These are phyloP conservation scores for Castor canadensis DNA, from an alignment of 2,113 vertebrate genomes.

Conservation along the genomic window DNA sequence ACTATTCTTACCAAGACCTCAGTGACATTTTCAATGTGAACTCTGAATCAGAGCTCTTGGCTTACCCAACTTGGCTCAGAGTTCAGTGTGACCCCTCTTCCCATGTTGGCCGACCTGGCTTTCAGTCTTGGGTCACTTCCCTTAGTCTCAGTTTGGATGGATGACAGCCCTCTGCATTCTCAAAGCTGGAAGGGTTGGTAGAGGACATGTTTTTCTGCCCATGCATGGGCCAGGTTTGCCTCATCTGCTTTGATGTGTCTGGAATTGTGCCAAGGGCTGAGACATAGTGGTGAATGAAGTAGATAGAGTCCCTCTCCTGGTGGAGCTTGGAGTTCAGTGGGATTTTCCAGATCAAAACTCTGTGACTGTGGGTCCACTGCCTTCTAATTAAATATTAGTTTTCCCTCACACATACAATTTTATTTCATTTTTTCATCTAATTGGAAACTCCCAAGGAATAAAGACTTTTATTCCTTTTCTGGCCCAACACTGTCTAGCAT, in stretches of 20 bases:
- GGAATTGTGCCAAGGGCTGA: background rate
- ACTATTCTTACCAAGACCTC: background rate
- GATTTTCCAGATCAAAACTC: background rate
- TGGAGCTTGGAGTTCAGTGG: background rate
- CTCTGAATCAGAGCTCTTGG: background rate
- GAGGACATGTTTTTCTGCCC: accelerated
- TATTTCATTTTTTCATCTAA: background rate
- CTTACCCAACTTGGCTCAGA: background rate
- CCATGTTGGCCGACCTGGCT: accelerated
- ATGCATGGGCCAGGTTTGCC: background rate
- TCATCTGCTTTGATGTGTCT: background rate
- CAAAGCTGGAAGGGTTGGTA: background rate
- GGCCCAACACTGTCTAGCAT: background rate
- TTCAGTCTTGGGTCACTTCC: background rate
- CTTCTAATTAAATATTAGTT: background rate
- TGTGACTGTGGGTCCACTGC: background rate
- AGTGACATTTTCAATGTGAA: accelerated
- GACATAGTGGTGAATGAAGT: background rate
- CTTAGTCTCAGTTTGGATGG: background rate
- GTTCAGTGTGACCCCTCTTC: background rate
- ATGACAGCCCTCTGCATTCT: background rate
- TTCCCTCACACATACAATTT: accelerated
- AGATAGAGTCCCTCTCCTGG: background rate
- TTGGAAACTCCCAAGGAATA: background rate
- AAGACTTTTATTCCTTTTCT: background rate